Percentiles rank a stretch among this genome's conserved stretches.
Evolutionary conservation across 92 coral and sea anemone genomes (phyloP).

Genomic region (Phymanthus crucifer): DNA sequence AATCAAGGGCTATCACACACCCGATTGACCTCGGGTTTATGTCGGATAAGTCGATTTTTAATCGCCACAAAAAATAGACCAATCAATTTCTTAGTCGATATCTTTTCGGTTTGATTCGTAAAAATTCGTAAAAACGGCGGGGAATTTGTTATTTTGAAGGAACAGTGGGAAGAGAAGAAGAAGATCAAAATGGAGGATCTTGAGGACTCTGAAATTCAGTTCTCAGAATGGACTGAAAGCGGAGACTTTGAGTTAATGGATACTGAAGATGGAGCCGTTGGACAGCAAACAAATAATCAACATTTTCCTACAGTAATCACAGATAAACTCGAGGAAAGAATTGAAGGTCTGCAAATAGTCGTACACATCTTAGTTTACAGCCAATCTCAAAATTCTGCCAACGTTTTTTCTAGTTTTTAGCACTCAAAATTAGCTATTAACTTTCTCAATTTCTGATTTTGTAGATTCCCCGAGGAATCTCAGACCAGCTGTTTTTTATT

Average conservation of each 20-base stretch:
- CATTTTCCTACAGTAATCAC: not conserved
- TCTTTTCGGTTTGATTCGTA: not conserved
- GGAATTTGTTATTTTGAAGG: constrained; percentile 56
- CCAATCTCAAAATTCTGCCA: too few species aligned
- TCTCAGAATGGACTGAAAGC: constrained; percentile 78
- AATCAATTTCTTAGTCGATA: not conserved
- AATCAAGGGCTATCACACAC: constrained; percentile 3
- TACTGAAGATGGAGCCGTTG: constrained; percentile 21
- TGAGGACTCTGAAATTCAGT: constrained; percentile 37
- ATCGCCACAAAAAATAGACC: not conserved
- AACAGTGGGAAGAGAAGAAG: too few species aligned
- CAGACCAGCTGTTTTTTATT: not conserved
- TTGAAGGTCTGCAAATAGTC: constrained; percentile 36
- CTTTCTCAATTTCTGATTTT: not conserved
- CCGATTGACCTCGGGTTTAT: not conserved
- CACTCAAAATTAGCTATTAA: not conserved
- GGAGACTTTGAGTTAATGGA: constrained; percentile 58
- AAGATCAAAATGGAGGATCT: constrained; percentile 53
- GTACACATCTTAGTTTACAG: not conserved
- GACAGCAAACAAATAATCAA: constrained; percentile 3
- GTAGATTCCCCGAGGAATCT: constrained; percentile 1
- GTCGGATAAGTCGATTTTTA: constrained; percentile 2
- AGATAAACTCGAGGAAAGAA: constrained; percentile 15
- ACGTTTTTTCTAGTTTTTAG: not conserved
- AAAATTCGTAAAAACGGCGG: constrained; percentile 59